Evolutionary conservation across 2,888 invertebrate genomes (phyloP).

Genomic region (Merodon equestris): DNA sequence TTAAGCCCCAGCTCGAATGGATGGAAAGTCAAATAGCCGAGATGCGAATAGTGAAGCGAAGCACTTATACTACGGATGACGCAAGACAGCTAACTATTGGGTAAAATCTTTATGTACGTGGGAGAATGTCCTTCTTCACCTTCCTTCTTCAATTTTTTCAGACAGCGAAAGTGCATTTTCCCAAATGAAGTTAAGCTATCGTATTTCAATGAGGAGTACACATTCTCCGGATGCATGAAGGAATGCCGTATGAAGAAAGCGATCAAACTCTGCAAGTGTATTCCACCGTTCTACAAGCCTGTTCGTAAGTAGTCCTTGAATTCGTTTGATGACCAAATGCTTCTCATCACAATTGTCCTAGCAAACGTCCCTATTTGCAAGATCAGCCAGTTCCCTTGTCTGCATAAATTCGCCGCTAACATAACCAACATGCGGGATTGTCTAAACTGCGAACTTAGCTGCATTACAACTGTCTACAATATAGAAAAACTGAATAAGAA

Average conservation of each 20-base stretch:
- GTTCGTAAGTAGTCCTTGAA: constrained; percentile 78
- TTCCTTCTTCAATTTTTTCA: no score
- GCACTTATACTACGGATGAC: constrained; percentile 88
- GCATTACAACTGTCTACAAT: constrained; percentile 87
- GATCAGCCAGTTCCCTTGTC: constrained; percentile 82
- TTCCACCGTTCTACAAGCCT: constrained; percentile 85
- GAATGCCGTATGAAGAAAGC: constrained; percentile 86
- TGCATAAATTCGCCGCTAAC: constrained; percentile 80
- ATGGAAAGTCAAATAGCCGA: constrained; percentile 78
- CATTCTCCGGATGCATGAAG: constrained; percentile 86
- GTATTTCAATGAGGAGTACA: constrained; percentile 82
- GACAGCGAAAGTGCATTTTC: constrained; percentile 87
- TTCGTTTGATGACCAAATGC: neutral
- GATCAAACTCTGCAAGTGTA: constrained; percentile 83
- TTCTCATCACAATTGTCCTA: constrained; percentile 62
- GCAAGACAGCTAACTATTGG: constrained; percentile 83
- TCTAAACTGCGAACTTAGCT: constrained; percentile 84
- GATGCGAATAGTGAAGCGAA: constrained; percentile 83
- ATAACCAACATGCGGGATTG: constrained; percentile 83
- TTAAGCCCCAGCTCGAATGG: constrained; percentile 86
- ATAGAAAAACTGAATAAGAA: constrained; percentile 85
- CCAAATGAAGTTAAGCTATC: constrained; percentile 83
- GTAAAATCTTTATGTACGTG: constrained; percentile 57
- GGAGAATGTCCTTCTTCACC: no score
- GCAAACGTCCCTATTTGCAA: constrained; percentile 82